These are phyloP conservation scores for Menura novaehollandiae DNA, from an alignment of 2,113 vertebrate genomes.

Conservation along the genomic window DNA sequence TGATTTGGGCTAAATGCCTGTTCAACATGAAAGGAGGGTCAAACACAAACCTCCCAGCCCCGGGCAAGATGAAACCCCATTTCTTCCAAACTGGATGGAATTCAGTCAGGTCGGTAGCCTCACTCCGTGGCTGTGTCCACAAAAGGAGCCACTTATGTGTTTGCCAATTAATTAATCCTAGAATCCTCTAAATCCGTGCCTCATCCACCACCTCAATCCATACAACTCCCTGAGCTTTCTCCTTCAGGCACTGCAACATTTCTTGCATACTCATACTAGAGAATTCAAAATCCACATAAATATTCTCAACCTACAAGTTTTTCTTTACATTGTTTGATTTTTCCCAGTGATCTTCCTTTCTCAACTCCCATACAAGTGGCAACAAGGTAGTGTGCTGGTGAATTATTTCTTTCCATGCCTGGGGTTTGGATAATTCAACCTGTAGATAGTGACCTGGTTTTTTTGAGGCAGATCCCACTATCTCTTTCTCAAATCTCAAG, in stretches of 20 bases:
- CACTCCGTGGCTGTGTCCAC: neutral
- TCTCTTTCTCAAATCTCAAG: neutral
- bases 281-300: neutral
- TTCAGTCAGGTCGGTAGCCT: neutral
- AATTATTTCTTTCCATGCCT: neutral
- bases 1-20: neutral
- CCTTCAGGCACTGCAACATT: neutral
- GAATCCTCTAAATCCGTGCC: neutral
- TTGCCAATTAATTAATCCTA: neutral
- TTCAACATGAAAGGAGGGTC: neutral
- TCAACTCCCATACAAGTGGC: rapidly evolving
- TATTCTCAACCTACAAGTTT: neutral
- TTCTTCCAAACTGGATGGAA: neutral
- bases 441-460: neutral
- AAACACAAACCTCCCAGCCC: neutral
- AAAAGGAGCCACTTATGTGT: neutral
- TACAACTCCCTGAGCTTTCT: neutral
- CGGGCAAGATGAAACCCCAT: neutral
- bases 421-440: neutral
- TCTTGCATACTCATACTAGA: rapidly evolving
- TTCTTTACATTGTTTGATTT: rapidly evolving
- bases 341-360: neutral
- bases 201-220: too few relatives aligned
- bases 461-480: neutral
- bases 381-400: neutral